Conservation (phyloP, 2,797 vertebrate genomes). For the Notamacropus eugenii region DNA sequence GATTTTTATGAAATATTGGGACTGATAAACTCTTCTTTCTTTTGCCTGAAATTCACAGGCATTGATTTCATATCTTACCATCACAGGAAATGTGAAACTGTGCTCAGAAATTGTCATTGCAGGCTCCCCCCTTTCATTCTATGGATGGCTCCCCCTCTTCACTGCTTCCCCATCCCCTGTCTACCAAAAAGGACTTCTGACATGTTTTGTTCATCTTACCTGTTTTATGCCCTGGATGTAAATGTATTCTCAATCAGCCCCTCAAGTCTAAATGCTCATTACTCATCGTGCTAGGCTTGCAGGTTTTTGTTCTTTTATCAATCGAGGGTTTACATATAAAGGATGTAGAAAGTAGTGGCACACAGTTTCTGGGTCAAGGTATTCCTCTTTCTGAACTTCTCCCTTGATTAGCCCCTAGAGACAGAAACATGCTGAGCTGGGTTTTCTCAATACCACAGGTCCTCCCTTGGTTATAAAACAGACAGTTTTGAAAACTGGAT, state of each 20-base stretch:
- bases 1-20: conserved; percentile 27
- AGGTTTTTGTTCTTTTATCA: background rate
- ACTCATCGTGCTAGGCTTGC: conserved; percentile 38
- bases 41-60: conserved; percentile 38
- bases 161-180: background rate
- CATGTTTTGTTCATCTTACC: conserved; percentile 20
- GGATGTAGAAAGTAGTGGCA: conserved; percentile 50
- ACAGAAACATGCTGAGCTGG: background rate
- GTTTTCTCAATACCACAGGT: conserved; percentile 57
- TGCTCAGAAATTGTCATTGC: conserved; percentile 2
- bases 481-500: conserved; percentile 64
- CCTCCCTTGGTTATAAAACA: conserved; percentile 69
- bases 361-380: conserved; percentile 61
- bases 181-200: background rate
- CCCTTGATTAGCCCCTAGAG: background rate
- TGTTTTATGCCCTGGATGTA: background rate
- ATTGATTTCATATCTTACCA: conserved; percentile 40
- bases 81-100: conserved; percentile 32
- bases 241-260: conserved; percentile 21
- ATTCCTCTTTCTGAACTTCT: conserved; percentile 50
- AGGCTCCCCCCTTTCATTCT: background rate
- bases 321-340: conserved; percentile 59
- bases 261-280: conserved; percentile 30
- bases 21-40: background rate
- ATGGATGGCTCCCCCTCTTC: background rate